These are phyloP conservation scores for Eupithecia subumbrata DNA, from an alignment of 2,888 invertebrate genomes.

Conservation along the genomic window DNA sequence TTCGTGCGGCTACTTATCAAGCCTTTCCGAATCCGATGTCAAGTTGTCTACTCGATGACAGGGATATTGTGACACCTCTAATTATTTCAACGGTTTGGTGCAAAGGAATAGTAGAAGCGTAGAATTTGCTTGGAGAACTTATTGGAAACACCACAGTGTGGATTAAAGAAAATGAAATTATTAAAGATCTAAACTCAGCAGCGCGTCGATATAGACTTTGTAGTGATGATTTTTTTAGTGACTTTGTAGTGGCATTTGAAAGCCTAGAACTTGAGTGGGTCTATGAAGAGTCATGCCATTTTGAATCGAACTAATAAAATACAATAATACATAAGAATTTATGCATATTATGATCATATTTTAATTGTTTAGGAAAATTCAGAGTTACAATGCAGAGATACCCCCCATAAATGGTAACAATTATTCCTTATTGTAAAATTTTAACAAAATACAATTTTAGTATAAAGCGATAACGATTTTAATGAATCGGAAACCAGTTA, in stretches of 20 bases:
- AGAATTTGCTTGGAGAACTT: background rate
- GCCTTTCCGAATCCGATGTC: conserved; percentile 67
- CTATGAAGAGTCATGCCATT: too few relatives aligned
- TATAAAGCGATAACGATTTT: background rate
- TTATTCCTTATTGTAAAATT: too few relatives aligned
- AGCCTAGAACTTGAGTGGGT: too few relatives aligned
- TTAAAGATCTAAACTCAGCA: background rate
- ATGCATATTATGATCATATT: too few relatives aligned
- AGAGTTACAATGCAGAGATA: too few relatives aligned
- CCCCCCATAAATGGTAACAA: too few relatives aligned
- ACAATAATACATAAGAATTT: too few relatives aligned
- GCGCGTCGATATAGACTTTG: background rate
- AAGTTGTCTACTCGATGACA: conserved; percentile 70
- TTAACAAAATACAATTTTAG: too few relatives aligned
- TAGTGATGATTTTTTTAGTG: too few relatives aligned
- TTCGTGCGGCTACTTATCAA: conserved; percentile 61
- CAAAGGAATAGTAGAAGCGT: conserved; percentile 51
- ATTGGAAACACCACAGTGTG: background rate
- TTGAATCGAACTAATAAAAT: too few relatives aligned
- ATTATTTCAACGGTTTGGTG: conserved; percentile 62
- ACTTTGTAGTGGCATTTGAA: background rate
- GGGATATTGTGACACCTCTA: conserved; percentile 77
- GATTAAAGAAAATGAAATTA: background rate
- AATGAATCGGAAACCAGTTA: conserved; percentile 18
- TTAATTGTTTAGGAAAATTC: too few relatives aligned